These are phyloP conservation scores for Orycteropus afer DNA, from an alignment of 2,113 vertebrate genomes.

Conservation along the genomic window DNA sequence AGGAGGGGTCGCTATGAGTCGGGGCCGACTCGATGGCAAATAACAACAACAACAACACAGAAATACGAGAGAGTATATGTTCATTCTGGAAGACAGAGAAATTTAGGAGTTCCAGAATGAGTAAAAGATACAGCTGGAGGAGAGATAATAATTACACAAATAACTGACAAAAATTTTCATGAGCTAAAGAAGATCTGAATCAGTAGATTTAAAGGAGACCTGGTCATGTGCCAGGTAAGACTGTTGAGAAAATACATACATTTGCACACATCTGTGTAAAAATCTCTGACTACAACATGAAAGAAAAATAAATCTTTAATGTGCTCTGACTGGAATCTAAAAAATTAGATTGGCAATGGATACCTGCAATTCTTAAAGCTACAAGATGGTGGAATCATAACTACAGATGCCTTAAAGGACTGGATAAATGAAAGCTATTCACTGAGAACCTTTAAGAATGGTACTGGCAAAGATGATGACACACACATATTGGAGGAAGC, in stretches of 20 bases:
- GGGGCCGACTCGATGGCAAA: no score
- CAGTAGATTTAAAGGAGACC: not conserved
- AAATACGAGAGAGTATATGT: not conserved
- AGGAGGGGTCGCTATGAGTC: no score
- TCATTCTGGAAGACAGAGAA: not conserved
- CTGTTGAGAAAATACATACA: not conserved
- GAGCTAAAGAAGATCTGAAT: not conserved
- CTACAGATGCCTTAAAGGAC: not conserved
- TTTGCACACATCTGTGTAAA: not conserved
- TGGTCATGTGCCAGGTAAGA: not conserved
- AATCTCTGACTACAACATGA: not conserved
- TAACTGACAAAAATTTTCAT: not conserved
- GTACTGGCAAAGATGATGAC: not conserved
- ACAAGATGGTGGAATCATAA: not conserved
- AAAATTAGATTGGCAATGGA: not conserved
- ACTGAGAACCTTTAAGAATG: not conserved
- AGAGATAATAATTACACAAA: not conserved
- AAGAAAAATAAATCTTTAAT: constrained; percentile 1
- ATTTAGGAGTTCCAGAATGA: not conserved
- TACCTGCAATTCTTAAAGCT: not conserved
- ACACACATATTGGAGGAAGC: not conserved
- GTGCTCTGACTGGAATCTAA: not conserved
- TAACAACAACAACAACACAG: no score
- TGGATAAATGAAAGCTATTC: not conserved
- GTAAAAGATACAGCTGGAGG: not conserved